Evolutionary conservation across 2,113 vertebrate genomes (phyloP).

Genomic region (Thymallus thymallus): DNA sequence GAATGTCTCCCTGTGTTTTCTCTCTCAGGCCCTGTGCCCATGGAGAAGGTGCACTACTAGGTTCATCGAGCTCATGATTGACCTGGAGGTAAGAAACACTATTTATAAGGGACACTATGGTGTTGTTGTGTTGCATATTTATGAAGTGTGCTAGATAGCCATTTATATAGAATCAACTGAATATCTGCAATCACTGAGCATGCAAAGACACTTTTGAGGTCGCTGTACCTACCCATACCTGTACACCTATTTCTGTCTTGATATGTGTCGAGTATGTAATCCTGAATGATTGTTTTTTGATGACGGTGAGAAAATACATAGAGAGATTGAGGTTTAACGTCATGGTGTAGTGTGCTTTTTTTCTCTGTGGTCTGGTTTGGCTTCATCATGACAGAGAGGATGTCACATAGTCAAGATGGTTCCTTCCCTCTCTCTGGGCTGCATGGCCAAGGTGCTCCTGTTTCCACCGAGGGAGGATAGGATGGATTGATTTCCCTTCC

Average conservation of each 20-base stretch:
- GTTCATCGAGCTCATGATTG: slow-evolving; percentile 96
- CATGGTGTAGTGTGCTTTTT: neutral
- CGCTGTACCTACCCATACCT: no score
- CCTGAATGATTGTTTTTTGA: no score
- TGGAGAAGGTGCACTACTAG: slow-evolving; percentile 97
- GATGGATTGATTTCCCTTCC: slow-evolving; percentile 55
- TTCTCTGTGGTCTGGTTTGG: slow-evolving; percentile 6
- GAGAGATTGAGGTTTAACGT: neutral
- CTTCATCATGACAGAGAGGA: slow-evolving; percentile 19
- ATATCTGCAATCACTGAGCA: no score
- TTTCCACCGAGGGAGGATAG: slow-evolving; percentile 29
- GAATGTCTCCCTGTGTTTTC: neutral
- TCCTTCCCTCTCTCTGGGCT: slow-evolving; percentile 31
- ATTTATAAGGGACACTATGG: neutral
- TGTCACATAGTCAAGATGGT: slow-evolving; percentile 29
- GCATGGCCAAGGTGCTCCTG: slow-evolving; percentile 44
- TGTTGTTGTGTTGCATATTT: slow-evolving; percentile 45
- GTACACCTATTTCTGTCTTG: no score
- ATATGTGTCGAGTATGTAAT: no score
- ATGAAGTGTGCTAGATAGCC: neutral
- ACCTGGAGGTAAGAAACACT: slow-evolving; percentile 86
- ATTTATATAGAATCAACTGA: no score
- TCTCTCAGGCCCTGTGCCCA: slow-evolving; percentile 76
- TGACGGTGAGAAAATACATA: neutral
- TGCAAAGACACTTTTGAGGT: no score